Percentiles rank a stretch among this genome's conserved stretches.
Conservation (phyloP, 2,113 vertebrate genomes). For the Tragelaphus buxtoni region DNA sequence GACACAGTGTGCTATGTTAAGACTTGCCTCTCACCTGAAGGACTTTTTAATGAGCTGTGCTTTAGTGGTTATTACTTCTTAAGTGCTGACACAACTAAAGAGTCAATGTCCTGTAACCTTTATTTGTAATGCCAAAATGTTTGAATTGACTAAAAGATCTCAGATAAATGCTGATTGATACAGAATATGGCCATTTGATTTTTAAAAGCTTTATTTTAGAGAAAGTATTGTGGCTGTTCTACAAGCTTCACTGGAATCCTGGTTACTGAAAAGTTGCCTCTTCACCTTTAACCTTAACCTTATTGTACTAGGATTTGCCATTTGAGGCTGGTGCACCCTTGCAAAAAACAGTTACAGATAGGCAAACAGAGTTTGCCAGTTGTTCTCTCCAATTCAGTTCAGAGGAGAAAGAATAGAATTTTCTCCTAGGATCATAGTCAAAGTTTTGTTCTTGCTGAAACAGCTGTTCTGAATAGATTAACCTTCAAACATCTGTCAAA, state of each 20-base stretch:
- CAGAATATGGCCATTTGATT: neutral
- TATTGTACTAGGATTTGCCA: neutral
- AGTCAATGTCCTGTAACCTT: neutral
- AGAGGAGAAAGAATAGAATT: neutral
- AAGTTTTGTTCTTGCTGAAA: neutral
- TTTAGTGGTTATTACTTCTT: neutral
- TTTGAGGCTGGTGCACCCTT: neutral
- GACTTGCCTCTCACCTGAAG: neutral
- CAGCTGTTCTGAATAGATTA: neutral
- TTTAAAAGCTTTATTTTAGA: neutral
- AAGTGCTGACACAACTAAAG: neutral
- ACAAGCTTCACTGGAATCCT: neutral
- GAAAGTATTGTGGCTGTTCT: neutral
- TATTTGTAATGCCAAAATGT: neutral
- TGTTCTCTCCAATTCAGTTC: neutral
- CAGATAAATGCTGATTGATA: neutral
- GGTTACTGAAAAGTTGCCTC: neutral
- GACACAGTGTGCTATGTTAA: neutral
- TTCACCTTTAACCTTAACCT: neutral
- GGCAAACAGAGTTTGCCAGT: neutral
- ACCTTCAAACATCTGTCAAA: neutral
- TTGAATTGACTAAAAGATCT: neutral
- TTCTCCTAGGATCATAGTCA: neutral
- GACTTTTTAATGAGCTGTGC: neutral
- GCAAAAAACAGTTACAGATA: neutral